Evolutionary conservation across 2,797 vertebrate genomes (phyloP), one percentile per base, ranked within the genome.

Genomic region (Sebastolobus alascanus): DNA sequence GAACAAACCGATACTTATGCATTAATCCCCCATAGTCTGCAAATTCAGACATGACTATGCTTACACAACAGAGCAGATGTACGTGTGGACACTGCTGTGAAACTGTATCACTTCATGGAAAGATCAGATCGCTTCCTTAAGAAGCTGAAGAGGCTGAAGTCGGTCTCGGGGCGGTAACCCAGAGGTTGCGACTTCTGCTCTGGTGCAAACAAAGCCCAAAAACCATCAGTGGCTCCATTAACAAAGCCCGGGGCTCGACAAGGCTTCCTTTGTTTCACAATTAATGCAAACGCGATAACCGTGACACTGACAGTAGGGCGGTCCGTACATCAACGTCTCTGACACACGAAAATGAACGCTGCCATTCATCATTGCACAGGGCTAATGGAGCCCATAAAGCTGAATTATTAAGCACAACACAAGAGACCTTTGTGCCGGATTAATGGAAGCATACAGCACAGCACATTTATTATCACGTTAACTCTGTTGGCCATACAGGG

Each of bases 261-360:
- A 88, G 75, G 83, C 88, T 60, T 60, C 75, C 91, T 92, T 93
- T 94, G 92, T 94, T 91, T 92, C 90, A 87, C 92, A 90, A 93
- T 93, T 91, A 93, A 93, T 93, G 92, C 88, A 93, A 92, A 91
- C 58, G 73, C 84, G 90, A 94, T 91, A 94, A 93, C 87, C 86
- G 29, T 93, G 93, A 93, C 90, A 92, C 80, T 90, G 92, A 90
- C 78, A 77, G 83, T 78, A 73, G 89, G 89, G 86, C 68, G 63
- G 90, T 83, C 88, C 5, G 52, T 88, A 84, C 85, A 91, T 93
- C 91, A 92, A 75, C 55, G 8, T 83, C 86, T 82, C 80, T 73
- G 82, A 90, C 89, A 90, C 73, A 79, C 85, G 80, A 92, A 92
- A 87, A 93, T 92, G 87, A 93, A 93, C 79, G 33, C 85, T 65